Evolutionary conservation across 2,113 vertebrate genomes (phyloP), one percentile per base, ranked within the genome.

Genomic region (Nothocercus nigrocapillus): DNA sequence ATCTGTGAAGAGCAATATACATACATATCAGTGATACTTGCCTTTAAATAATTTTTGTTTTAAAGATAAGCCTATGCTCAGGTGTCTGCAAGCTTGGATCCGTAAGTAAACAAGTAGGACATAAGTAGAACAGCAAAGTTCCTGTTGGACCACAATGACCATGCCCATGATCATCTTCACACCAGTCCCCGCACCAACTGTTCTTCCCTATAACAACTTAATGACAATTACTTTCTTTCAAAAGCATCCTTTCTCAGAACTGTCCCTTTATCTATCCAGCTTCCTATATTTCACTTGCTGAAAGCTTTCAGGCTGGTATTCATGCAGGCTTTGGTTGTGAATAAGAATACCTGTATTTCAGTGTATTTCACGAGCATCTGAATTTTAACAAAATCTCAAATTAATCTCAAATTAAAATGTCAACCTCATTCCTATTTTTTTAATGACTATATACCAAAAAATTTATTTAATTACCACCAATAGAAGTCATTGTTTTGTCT

Each of bases 141-240:
- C 49, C 11, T 24, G 49, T 5, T 25, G 51, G 22, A 53, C 4
- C 30, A 40, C 19, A 40, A 44, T 44, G 45, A 69, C 24, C 12
- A 18, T 15, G 24, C 80, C 44, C 40, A 42, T 0, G 0, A 40
- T 2, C 7, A 82, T 82, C 20, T 21, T 82, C n/a, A 89, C 49
- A 75, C 0, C 34, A 7, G 9, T 4, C 36, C 13, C 47, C 2
- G 0, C 8, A 75, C 17, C 42, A 70, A 42, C 5, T 0, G 0
- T 74, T 91, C 24, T 75, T 82, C 53, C 38, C 15, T 3, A 22
- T 17, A 62, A 58, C 34, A 67, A 58, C 20, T 5, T 28, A 8
- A 34, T 11, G 62, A 62, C 1, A 56, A 34, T 14, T 11, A 3
- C 58, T 85, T 86, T 66, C 22, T 78, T 75, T 47, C 11, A 88